Evolutionary conservation across 2,113 vertebrate species (phyloP), one percentile per base, ranked within the genome.

Genomic region (Sciurus niger): DNA sequence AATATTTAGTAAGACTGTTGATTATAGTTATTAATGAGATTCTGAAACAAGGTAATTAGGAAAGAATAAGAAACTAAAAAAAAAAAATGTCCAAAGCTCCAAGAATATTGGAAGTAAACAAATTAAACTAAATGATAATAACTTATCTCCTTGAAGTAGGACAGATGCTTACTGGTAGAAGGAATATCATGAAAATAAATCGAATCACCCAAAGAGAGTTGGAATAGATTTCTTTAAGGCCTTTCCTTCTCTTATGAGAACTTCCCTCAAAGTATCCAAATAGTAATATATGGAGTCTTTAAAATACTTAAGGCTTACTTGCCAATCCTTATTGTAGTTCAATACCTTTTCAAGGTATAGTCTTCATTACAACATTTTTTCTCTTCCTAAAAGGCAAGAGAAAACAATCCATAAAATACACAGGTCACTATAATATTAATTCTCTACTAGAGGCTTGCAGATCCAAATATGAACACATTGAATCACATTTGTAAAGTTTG

Each of bases 31-130:
- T 89, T 91, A 84, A 73, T 55, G 65, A 96, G 24, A 14, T 53
- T 22, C 25, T 84, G 30, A 96, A 93, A 72, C 30, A 93, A 89
- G 7, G 14, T 70, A 89, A 87, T n/a, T 17, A 65, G 43, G 34
- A 73, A 89, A 46, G 80, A 77, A 53, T 72, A 95, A 93, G 40
- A 84, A 89, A 70, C 17, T 65, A 12, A 84, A 94, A 93, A 94
- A 12, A 84, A 84, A 94, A 93, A 94, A 43, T 11, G 16, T 25
- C 17, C 17, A 48, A 92, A 94, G 10, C 55, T 68, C 46, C 12
- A 65, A 84, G 55, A 89, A 84, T 72, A 95, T 13, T 17, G 16
- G 83, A 76, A 90, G 28, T 74, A 5, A 18, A 74, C 28, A 93
- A 79, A 83, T 87, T 90, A 96, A 95, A 79, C 17, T 43, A 43